Evolutionary conservation across 1,140 invertebrate species (phyloP), one percentile per base, ranked within the genome.

Genomic region (Coptotermes formosanus): DNA sequence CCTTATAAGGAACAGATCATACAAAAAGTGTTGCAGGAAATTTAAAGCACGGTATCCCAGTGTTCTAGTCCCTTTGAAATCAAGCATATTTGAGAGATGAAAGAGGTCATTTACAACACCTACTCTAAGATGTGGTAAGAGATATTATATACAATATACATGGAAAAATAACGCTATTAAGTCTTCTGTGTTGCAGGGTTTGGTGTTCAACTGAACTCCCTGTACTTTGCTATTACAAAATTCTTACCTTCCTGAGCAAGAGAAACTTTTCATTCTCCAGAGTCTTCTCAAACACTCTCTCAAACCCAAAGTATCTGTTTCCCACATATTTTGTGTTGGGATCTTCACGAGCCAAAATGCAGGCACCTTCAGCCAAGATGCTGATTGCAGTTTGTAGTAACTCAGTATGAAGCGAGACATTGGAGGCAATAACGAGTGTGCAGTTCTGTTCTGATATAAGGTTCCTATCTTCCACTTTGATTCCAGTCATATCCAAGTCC

Each of bases 401-500:
- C 19, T 87, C 69, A 7, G 11, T 83, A 32, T 88, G 89, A 0
- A 88, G 87, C 2, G 91, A 44, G 0, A 92, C 86, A 82, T 89
- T 87, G 9, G 88, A 86, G 21, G 89, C 93, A 84, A 94, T 89
- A 12, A 93, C 91, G 25, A 96, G 89, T 4, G 94, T 88, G 14
- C 92, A 91, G 81, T 94, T 94, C 0, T 91, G 91, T 87, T 95
- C 94, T 0, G 89, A 88, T 14, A 89, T 88, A 3, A 95, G 21
- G 88, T 94, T 95, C 86, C 93, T 94, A 38, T 93, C 92, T 85
- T 96, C 94, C 0, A 94, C 89, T 11, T n/a, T 92, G 21, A 95
- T 91, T 48, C 92, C 92, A 1, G 89, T 86, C 6, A 30, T 75
- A 11, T 75, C 64, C n/a, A 75, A 75, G 25, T 75, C n/a, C 8